These are phyloP conservation scores for Trididemnum miniatum DNA, from an alignment of 23 tunicate species.

Conservation along the genomic window DNA sequence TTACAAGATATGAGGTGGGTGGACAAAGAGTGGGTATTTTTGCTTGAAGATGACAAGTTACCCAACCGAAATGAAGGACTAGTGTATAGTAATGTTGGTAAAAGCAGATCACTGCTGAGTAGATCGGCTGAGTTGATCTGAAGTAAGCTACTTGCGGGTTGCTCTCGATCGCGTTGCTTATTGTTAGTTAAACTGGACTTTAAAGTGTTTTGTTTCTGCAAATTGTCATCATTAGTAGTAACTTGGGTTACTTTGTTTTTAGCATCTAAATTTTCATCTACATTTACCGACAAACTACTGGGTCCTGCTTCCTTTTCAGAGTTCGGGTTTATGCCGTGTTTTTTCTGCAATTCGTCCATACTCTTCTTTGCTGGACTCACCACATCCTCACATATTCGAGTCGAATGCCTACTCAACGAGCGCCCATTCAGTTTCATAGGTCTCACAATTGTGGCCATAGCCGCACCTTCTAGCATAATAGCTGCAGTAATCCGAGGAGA, in stretches of 20 bases:
- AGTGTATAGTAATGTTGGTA: constrained; percentile 39
- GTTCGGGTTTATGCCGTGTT: background rate
- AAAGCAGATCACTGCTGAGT: constrained; percentile 40
- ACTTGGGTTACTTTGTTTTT: no score
- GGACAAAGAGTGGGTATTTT: no score
- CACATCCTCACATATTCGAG: background rate
- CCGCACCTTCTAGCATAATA: constrained; percentile 57
- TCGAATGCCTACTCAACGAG: background rate
- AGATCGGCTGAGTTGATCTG: constrained; percentile 48
- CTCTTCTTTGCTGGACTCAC: background rate
- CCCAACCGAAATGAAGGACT: background rate
- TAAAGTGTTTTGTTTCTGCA: background rate
- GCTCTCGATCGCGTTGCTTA: constrained; percentile 39
- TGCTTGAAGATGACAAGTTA: background rate
- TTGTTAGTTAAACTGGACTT: background rate
- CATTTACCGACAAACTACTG: background rate
- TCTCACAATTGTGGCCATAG: constrained; percentile 44
- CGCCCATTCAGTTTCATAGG: constrained; percentile 18
- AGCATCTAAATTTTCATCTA: constrained; percentile 10
- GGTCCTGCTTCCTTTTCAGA: background rate
- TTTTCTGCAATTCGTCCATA: background rate
- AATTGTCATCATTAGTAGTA: background rate
- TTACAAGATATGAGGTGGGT: background rate
- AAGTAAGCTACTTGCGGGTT: constrained; percentile 25
- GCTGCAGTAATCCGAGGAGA: constrained; percentile 79